Evolutionary conservation across 2,797 vertebrate species (phyloP).

Genomic region (Neosilurus hyrtlii): DNA sequence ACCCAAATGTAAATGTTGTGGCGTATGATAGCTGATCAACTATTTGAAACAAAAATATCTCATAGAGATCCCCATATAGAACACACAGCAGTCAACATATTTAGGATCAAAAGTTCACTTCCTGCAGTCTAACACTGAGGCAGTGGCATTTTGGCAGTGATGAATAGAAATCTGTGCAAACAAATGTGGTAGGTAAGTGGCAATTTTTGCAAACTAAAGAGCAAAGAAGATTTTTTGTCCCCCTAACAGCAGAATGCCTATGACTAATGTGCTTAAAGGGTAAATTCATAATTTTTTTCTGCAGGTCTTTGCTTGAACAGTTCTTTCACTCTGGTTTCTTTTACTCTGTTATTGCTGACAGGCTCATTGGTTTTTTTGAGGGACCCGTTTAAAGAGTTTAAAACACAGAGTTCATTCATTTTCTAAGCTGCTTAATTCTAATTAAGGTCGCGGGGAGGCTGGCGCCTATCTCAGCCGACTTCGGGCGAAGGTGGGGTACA

Average conservation of each 20-base stretch:
- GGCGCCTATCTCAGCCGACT: too few species aligned
- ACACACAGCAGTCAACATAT: neutral
- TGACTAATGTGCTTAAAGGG: neutral
- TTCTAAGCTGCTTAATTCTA: too few species aligned
- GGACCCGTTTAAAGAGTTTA: neutral
- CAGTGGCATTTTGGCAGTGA: slow-evolving; percentile 22
- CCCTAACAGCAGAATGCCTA: neutral
- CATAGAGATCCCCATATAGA: neutral
- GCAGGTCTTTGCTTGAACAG: neutral
- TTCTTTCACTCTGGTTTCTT: too few species aligned
- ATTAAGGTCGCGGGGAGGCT: too few species aligned
- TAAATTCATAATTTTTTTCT: neutral
- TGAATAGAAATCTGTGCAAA: slow-evolving; percentile 16
- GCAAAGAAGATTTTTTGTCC: neutral
- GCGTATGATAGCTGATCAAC: neutral
- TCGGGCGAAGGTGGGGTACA: too few species aligned
- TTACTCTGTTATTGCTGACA: neutral
- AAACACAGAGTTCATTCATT: too few species aligned
- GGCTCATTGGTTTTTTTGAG: neutral
- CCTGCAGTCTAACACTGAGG: slow-evolving; percentile 6
- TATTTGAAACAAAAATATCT: neutral
- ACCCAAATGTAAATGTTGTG: neutral
- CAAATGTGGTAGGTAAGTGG: neutral
- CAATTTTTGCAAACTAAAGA: neutral
- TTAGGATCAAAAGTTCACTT: slow-evolving; percentile 29